A percentile compares a stretch with the other conserved stretches of the same genome.
Conservation (phyloP, 2,113 vertebrate genomes). For the Microcebus ravelobensis region DNA sequence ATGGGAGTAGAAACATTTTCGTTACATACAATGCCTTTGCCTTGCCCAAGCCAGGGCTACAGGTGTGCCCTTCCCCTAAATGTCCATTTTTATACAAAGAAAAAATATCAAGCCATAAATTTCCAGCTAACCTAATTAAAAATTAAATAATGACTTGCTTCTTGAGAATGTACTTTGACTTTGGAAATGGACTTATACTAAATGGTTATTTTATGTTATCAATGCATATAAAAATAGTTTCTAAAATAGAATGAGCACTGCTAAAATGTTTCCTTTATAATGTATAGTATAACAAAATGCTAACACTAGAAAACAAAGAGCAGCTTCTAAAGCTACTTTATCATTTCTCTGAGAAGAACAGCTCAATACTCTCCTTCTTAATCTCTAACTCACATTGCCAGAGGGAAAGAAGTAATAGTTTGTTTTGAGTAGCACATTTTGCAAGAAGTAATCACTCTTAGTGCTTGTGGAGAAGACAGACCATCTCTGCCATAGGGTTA, state of each 20-base stretch:
- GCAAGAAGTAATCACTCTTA: not conserved
- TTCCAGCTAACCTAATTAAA: constrained; percentile 55
- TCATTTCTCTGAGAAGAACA: constrained; percentile 46
- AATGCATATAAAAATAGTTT: constrained; percentile 27
- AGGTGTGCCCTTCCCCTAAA: not conserved
- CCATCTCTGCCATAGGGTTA: not conserved
- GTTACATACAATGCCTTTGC: too few relatives aligned
- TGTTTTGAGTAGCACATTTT: not conserved
- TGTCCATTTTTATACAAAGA: constrained; percentile 52
- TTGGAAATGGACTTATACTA: constrained; percentile 56
- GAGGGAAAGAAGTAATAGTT: not conserved
- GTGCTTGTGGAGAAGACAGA: not conserved
- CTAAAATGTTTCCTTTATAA: not conserved
- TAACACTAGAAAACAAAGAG: constrained; percentile 56
- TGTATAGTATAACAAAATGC: not conserved
- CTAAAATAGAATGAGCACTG: constrained; percentile 37
- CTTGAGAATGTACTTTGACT: constrained; percentile 41
- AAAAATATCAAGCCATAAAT: constrained; percentile 33
- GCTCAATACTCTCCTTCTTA: not conserved
- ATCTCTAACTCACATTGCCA: constrained; percentile 58
- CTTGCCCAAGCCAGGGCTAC: too few relatives aligned
- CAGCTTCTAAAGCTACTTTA: constrained; percentile 40
- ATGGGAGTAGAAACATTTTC: not conserved
- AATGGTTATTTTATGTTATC: constrained; percentile 49
- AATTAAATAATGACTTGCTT: constrained; percentile 65